These are phyloP conservation scores for Baccha elongata DNA, from an alignment of 2,888 invertebrate genomes.

Conservation along the genomic window DNA sequence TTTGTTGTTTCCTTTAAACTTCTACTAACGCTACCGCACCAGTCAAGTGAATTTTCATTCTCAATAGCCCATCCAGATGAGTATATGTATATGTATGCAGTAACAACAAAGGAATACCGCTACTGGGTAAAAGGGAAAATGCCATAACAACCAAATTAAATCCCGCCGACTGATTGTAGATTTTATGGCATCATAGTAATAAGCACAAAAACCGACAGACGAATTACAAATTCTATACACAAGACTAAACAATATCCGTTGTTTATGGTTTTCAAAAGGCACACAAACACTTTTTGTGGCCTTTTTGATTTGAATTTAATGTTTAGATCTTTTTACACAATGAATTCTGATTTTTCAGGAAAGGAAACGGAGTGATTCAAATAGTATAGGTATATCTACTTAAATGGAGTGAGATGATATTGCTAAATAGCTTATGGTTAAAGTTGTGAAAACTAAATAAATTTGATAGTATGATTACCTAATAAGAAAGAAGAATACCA, in stretches of 20 bases:
- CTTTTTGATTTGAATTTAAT: too few species aligned
- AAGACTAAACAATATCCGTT: constrained; percentile 70
- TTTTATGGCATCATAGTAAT: constrained; percentile 43
- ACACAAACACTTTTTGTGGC: too few species aligned
- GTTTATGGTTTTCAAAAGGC: constrained; percentile 39
- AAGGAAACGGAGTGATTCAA: too few species aligned
- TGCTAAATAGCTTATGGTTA: too few species aligned
- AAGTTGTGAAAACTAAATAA: too few species aligned
- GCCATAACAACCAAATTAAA: constrained; percentile 46
- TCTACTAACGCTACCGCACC: constrained; percentile 3
- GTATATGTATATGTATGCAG: neutral
- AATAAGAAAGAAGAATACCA: too few species aligned
- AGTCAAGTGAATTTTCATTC: constrained; percentile 32
- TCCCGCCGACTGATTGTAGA: constrained; percentile 43
- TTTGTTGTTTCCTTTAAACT: constrained; percentile 19
- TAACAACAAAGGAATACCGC: constrained; percentile 42
- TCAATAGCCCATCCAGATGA: constrained; percentile 23
- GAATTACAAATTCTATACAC: constrained; percentile 62
- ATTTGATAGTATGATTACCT: too few species aligned
- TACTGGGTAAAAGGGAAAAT: neutral
- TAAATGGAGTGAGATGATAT: too few species aligned
- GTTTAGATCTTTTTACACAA: too few species aligned
- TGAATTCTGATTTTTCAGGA: too few species aligned
- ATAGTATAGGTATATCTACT: too few species aligned
- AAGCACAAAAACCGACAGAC: constrained; percentile 28